Percentiles rank a stretch among this genome's conserved stretches.
Evolutionary conservation across 2,113 vertebrate species (phyloP).

Genomic region (Malurus cyaneus): DNA sequence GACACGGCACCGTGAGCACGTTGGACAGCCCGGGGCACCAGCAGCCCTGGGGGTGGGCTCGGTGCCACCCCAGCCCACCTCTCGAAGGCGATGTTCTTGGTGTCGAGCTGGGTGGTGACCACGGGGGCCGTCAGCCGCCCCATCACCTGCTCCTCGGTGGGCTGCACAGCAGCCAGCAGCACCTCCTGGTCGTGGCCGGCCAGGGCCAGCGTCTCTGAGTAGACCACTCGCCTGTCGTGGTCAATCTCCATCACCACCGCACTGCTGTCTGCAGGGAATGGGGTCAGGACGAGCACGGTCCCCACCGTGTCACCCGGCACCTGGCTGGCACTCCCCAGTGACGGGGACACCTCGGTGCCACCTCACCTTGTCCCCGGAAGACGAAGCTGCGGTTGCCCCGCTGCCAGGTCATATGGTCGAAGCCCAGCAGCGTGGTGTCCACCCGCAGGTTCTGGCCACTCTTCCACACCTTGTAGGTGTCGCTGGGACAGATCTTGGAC

Average conservation of each 20-base stretch:
- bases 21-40: background rate
- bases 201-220: slow-evolving; percentile 88
- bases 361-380: slow-evolving; percentile 92
- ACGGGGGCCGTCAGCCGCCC: slow-evolving; percentile 88
- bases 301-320: background rate
- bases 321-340: rapidly evolving
- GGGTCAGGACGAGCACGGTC: background rate
- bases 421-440: slow-evolving; percentile 94
- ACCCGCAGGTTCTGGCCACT: slow-evolving; percentile 94
- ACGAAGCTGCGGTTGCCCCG: slow-evolving; percentile 95
- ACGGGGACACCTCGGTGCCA: rapidly evolving
- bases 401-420: slow-evolving; percentile 99
- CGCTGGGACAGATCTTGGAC: slow-evolving; percentile 96
- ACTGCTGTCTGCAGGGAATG: slow-evolving; percentile 79
- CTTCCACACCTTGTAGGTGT: slow-evolving; percentile 98
- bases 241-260: slow-evolving; percentile 98
- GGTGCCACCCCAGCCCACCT: slow-evolving; percentile 73
- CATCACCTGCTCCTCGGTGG: slow-evolving; percentile 94
- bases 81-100: slow-evolving; percentile 96
- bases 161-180: slow-evolving; percentile 86
- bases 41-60: rapidly evolving
- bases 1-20: background rate
- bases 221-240: slow-evolving; percentile 93
- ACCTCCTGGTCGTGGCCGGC: slow-evolving; percentile 81
- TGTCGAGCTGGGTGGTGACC: slow-evolving; percentile 95